Evolutionary conservation across 2,888 invertebrate genomes (phyloP), one percentile per base, ranked within the genome.

Genomic region (Microctonus hyperodae): DNA sequence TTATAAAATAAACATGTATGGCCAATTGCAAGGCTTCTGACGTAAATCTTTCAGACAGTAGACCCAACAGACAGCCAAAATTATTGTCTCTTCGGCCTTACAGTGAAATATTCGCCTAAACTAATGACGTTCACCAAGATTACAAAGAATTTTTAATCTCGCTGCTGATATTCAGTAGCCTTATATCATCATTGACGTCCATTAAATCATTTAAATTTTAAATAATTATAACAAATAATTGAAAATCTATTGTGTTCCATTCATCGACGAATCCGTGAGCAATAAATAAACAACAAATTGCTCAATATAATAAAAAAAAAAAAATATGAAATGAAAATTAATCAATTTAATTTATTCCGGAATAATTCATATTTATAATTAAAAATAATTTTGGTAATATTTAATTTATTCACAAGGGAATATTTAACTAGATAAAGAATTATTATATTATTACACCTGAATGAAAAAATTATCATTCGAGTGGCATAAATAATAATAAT

Each of bases 11-110:
- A 31, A 59, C 59, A 58, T 50, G 70, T 70, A 68, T 62, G 70
- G 73, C 66, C 71, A 62, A 66, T 64, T 22, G 57, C 58, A 67
- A 59, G 61, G 50, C 70, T 60, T 72, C 73, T 70, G 69, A 71
- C 66, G 58, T 69, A 67, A 53, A 72, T 64, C 75, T 78, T 64
- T n/a, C 69, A 72, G 67, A 65, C 71, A 76, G 72, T 65, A 69
- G 74, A 63, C 56, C 64, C 51, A 66, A 64, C 63, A 68, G 61
- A 65, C 68, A 64, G 59, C 73, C 70, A 48, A 72, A 74, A 75
- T 79, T 78, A 64, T 56, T 84, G 79, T 84, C 78, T 83, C 84
- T 84, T 80, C 78, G 83, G 81, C 84, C 84, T 84, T 84, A 84
- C 84, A 84, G 83, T 79, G 81, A 75, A 1, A 44, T 68, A 20